Evolutionary conservation across 2,113 vertebrate genomes (phyloP).

Genomic region (Heterocephalus glaber): DNA sequence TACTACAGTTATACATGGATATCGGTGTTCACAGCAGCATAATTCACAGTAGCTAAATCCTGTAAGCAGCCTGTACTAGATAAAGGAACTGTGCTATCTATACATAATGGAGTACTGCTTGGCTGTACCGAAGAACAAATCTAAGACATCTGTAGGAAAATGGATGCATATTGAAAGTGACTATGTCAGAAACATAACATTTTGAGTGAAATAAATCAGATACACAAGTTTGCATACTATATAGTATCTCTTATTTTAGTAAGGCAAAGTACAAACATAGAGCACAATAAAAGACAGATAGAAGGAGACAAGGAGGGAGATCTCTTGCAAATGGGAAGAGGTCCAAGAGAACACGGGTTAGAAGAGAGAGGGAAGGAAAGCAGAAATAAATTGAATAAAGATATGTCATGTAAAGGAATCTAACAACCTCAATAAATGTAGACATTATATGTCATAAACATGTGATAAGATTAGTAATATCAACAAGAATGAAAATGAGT

Average conservation of each 20-base stretch:
- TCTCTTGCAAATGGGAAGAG: background rate
- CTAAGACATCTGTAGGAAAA: background rate
- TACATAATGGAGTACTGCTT: background rate
- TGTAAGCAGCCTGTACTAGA: background rate
- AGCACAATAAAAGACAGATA: background rate
- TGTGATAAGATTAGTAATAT: background rate
- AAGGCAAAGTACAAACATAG: background rate
- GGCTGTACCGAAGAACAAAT: background rate
- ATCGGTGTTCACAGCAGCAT: background rate
- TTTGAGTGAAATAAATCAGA: background rate
- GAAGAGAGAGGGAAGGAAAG: background rate
- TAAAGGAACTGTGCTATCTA: background rate
- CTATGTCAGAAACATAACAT: background rate
- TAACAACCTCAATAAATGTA: background rate
- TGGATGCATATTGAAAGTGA: background rate
- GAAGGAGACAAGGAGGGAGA: background rate
- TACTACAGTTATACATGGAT: background rate
- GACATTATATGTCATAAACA: background rate
- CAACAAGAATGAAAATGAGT: background rate
- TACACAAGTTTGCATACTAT: background rate
- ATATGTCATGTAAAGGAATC: background rate
- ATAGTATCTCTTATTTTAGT: background rate
- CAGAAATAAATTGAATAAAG: background rate
- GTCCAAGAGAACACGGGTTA: background rate
- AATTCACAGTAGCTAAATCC: background rate